These are phyloP conservation scores for Macrotus californicus DNA, from an alignment of 2,113 vertebrate genomes.

Conservation along the genomic window DNA sequence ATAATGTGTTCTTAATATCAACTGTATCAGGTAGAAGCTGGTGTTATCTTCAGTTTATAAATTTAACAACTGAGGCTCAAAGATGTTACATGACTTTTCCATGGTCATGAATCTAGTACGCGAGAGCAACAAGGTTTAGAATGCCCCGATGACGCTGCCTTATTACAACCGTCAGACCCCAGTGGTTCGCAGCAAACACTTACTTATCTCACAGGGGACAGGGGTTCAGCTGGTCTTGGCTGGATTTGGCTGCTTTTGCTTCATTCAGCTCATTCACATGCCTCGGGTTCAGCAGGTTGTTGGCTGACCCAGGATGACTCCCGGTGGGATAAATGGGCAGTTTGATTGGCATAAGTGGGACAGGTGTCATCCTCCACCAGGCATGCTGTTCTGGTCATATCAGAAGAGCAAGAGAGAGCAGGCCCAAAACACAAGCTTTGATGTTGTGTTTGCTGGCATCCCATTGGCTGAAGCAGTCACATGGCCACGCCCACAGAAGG, in stretches of 20 bases:
- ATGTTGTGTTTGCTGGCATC: neutral
- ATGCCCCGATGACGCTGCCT: neutral
- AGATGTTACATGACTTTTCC: neutral
- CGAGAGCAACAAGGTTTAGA: neutral
- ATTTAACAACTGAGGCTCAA: neutral
- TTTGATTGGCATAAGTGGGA: neutral
- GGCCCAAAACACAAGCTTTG: neutral
- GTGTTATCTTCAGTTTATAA: neutral
- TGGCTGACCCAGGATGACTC: neutral
- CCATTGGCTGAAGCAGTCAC: neutral
- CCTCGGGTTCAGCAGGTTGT: neutral
- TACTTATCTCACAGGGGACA: neutral
- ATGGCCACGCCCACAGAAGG: neutral
- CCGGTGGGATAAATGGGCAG: neutral
- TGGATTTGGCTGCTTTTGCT: neutral
- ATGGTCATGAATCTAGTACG: neutral
- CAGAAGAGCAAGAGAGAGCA: neutral
- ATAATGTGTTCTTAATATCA: neutral
- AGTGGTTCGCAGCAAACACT: neutral
- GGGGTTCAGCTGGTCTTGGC: neutral
- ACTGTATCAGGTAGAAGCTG: neutral
- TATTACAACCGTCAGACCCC: neutral
- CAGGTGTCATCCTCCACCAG: neutral
- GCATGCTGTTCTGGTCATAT: neutral
- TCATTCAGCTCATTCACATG: neutral